Conservation (phyloP, 2,797 vertebrate species). For the Crax fasciolata region DNA sequence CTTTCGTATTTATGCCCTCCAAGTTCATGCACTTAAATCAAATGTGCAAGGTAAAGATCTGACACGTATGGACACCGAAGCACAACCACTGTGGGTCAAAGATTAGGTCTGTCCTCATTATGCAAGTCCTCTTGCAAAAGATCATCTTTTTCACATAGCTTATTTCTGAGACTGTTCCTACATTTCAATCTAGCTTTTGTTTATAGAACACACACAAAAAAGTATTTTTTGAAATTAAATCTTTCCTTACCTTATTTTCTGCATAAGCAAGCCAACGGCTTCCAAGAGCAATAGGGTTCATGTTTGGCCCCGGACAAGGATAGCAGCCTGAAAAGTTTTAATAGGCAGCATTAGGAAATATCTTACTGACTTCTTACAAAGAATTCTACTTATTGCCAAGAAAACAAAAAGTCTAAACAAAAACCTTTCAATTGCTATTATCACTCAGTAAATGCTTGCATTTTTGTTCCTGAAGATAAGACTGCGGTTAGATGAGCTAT, state of each 20-base stretch:
- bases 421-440: slow-evolving; percentile 47
- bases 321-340: slow-evolving; percentile 91
- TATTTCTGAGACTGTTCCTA: neutral
- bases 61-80: neutral
- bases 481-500: slow-evolving; percentile 52
- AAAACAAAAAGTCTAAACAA: slow-evolving; percentile 75
- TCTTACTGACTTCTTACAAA: slow-evolving; percentile 51
- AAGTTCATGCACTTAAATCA: neutral
- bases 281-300: slow-evolving; percentile 96
- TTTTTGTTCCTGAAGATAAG: slow-evolving; percentile 77
- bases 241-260: slow-evolving; percentile 94
- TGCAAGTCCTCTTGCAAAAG: neutral
- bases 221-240: neutral
- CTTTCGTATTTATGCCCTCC: neutral
- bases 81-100: neutral
- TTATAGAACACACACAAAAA: neutral
- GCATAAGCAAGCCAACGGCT: slow-evolving; percentile 98
- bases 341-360: slow-evolving; percentile 70
- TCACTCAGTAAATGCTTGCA: slow-evolving; percentile 57
- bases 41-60: neutral
- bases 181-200: neutral
- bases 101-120: neutral
- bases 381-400: slow-evolving; percentile 61
- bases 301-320: slow-evolving; percentile 96
- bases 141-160: neutral